Evolutionary conservation across 92 coral and sea anemone species (phyloP), one percentile per base, ranked within the genome.

Genomic region (Heliopora coerulea): DNA sequence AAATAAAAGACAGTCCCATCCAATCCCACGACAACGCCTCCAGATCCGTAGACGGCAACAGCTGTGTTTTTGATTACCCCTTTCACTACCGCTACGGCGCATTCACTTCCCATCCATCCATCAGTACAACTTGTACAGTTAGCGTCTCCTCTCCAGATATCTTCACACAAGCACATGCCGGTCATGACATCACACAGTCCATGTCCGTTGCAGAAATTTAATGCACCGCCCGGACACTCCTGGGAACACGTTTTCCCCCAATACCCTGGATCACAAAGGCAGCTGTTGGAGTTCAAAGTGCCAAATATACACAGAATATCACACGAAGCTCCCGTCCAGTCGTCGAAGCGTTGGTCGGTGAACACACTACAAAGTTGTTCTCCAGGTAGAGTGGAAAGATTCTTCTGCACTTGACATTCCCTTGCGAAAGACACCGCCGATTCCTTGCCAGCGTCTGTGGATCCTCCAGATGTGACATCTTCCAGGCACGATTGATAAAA

Each of bases 221-320:
- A 74, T 14, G 97, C 91, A 28, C 97, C 90, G 54, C 97, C 97
- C 3, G 91, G 93, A 58, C 97, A 92, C 60, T 83, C 84, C 59
- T 69, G 62, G 12, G 96, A 85, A 70, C 97, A 92, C 75, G 84
- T 90, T 27, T 29, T 79, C 4, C 96, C 97, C 97, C 97, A 92
- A 83, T 89, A 89, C 44, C 97, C 97, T 49, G 34, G 39, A 57
- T 89, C 97, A 73, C 97, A 92, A 65, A 73, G 73, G 78, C 97
- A 92, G 13, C 75, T 62, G 26, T 42, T 79, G 26, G 72, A 61
- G 24, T 23, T 31, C 56, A 80, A 87, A 41, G 78, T 66, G n/a
- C 97, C 97, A 34, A 84, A 83, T 1, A 83, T 73, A 78, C 97
- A 92, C 34, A 61, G 74, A 28, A 69, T 64, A 17, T 87, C 78